These are phyloP conservation scores for Cochlearius cochlearius DNA, from an alignment of 2,113 vertebrate species.

Conservation along the genomic window DNA sequence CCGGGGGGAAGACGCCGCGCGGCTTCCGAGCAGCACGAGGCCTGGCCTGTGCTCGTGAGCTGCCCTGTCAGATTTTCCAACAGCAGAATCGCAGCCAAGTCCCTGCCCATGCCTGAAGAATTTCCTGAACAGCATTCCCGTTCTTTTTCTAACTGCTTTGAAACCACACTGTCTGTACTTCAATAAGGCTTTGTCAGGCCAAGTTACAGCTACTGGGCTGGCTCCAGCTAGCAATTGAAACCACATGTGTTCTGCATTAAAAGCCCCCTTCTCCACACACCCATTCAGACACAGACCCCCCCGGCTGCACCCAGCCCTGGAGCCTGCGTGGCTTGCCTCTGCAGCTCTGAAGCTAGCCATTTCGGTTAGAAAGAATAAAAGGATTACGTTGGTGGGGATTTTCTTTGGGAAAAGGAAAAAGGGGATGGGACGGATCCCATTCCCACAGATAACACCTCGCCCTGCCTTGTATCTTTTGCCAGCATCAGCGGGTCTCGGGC, in stretches of 20 bases:
- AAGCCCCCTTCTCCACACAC: conserved; percentile 49
- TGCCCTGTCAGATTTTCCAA: conserved; percentile 90
- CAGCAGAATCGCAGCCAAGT: conserved; percentile 83
- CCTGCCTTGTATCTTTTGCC: neutral
- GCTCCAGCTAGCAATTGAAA: conserved; percentile 82
- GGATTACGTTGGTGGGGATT: neutral
- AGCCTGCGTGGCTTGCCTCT: neutral
- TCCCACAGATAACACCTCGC: neutral
- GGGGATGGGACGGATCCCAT: neutral
- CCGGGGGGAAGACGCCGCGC: conserved; percentile 50
- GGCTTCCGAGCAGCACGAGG: conserved; percentile 73
- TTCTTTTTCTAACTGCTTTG: conserved; percentile 76
- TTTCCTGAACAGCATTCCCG: conserved; percentile 84
- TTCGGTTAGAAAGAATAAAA: neutral
- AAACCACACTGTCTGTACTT: conserved; percentile 77
- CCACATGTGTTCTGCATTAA: conserved; percentile 83
- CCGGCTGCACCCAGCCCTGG: neutral
- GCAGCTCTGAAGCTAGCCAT: neutral
- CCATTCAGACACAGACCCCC: neutral
- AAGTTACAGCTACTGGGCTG: conserved; percentile 78
- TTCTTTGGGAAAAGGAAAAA: neutral
- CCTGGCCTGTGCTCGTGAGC: conserved; percentile 75
- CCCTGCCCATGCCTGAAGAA: conserved; percentile 88
- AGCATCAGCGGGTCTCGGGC: accelerated
- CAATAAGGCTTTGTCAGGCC: conserved; percentile 77